Percentiles rank a stretch among this genome's conserved stretches.
These are phyloP conservation scores for Callocephalon fimbriatum DNA, from an alignment of 2,113 vertebrate genomes.

Conservation along the genomic window DNA sequence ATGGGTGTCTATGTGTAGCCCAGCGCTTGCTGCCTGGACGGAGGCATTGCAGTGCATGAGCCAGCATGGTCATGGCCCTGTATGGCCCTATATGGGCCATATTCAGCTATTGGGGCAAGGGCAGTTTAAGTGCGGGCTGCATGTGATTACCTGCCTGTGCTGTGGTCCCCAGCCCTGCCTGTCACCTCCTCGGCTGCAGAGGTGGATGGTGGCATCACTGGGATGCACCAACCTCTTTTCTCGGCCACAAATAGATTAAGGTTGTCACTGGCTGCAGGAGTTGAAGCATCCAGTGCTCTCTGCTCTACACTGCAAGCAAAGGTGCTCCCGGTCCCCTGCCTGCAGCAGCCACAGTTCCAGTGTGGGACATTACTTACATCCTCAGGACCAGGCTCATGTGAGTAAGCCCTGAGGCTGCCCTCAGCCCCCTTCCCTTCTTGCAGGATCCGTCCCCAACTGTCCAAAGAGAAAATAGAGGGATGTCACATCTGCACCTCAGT, in stretches of 20 bases:
- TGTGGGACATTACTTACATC: rapidly evolving
- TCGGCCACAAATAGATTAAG: background rate
- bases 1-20: background rate
- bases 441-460: constrained; percentile 97
- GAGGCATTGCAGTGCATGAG: rapidly evolving
- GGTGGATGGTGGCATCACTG: background rate
- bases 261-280: background rate
- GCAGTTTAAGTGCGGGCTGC: background rate
- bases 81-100: rapidly evolving
- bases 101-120: background rate
- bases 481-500: constrained; percentile 95
- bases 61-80: rapidly evolving
- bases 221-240: background rate
- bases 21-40: background rate
- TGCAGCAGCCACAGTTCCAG: rapidly evolving
- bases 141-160: background rate
- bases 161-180: background rate
- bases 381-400: background rate
- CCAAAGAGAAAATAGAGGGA: constrained; percentile 97
- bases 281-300: background rate
- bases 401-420: background rate
- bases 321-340: rapidly evolving
- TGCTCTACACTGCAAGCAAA: background rate
- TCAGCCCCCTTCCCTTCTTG: background rate
- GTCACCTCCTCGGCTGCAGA: rapidly evolving